Conservation (phyloP, 2,888 invertebrate species). For the Standfussiana lucernea region DNA sequence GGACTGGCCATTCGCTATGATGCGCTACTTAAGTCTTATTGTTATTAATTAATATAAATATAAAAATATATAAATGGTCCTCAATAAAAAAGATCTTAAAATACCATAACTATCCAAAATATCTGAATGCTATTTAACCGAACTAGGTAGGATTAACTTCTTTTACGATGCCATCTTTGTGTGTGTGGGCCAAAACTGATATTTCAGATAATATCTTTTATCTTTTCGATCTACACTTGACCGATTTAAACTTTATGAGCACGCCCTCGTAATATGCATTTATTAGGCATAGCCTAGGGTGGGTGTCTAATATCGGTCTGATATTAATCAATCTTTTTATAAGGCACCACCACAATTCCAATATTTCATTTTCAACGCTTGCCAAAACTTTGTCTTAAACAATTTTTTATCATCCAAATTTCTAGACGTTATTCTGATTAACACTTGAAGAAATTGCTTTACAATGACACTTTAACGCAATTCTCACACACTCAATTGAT, state of each 20-base stretch:
- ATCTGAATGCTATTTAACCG: background rate
- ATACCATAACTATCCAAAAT: background rate
- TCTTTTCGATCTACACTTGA: conserved; percentile 22
- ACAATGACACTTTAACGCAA: background rate
- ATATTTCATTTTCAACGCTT: conserved; percentile 4
- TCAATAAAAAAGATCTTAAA: conserved; percentile 1
- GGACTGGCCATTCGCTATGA: background rate
- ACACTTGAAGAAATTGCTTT: background rate
- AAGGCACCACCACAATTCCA: background rate
- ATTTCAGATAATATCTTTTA: conserved; percentile 1
- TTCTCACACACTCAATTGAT: background rate
- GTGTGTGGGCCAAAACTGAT: conserved; percentile 4
- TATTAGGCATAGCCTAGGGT: background rate
- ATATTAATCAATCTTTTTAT: background rate
- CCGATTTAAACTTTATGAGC: conserved; percentile 20
- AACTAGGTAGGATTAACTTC: background rate
- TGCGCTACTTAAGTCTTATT: too few species aligned
- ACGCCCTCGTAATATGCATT: conserved; percentile 5
- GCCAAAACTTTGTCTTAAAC: background rate
- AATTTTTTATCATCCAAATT: background rate
- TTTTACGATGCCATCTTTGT: background rate
- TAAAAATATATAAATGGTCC: too few species aligned
- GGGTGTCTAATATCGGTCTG: background rate
- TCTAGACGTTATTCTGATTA: background rate
- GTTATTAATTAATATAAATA: too few species aligned